A percentile compares a stretch with the other conserved stretches of the same genome.
Evolutionary conservation across 2,797 vertebrate species (phyloP).

Genomic region (Helicolenus hilgendorfi): DNA sequence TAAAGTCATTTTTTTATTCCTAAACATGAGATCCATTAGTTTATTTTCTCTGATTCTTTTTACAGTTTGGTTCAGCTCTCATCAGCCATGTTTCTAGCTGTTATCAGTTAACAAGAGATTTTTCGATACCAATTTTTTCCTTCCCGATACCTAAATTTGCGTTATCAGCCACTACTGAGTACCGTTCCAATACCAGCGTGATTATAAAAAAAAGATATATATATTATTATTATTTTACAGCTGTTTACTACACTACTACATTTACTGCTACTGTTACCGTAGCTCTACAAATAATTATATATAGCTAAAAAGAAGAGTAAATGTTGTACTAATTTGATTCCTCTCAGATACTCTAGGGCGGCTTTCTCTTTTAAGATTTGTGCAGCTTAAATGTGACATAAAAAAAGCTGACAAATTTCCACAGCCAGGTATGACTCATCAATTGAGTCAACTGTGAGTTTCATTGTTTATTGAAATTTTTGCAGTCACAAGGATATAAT

Average conservation of each 20-base stretch:
- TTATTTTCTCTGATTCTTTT: not conserved
- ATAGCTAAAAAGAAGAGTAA: not conserved
- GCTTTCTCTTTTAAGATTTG: no score
- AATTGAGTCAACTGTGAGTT: not conserved
- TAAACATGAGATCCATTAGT: not conserved
- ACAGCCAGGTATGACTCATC: not conserved
- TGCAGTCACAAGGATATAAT: not conserved
- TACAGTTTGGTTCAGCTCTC: not conserved
- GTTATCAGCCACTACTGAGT: no score
- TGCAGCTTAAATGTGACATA: not conserved
- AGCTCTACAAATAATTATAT: no score
- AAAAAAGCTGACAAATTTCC: not conserved
- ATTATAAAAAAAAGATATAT: no score
- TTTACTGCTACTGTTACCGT: no score
- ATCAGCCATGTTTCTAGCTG: not conserved
- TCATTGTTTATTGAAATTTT: not conserved
- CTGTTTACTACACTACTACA: no score
- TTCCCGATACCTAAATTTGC: no score
- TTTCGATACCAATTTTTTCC: rapidly evolving
- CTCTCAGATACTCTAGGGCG: not conserved
- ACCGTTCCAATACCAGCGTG: no score
- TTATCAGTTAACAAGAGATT: no score
- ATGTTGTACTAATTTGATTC: not conserved
- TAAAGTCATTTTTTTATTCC: not conserved
- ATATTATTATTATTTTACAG: no score